phyloP scores from a whole-genome alignment of 1,140 invertebrate genomes.

The Ptiloglossa arizonensis region DNA sequence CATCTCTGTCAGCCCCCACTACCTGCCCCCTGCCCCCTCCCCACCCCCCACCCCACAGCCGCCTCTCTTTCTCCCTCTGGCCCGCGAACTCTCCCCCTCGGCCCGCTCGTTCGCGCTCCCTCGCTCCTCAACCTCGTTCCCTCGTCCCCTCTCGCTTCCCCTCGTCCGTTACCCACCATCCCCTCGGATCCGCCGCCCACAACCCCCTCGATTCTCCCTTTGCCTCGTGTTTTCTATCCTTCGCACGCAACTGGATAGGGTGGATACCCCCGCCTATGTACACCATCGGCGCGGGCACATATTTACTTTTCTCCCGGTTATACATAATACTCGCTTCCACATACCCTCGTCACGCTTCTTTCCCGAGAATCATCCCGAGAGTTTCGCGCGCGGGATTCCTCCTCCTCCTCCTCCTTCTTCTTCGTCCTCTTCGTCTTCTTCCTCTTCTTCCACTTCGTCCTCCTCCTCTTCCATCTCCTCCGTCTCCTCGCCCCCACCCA shows the following conservation, averaged over 20 bases:
- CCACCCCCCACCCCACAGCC: conserved; percentile 72
- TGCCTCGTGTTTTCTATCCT: conserved; percentile 77
- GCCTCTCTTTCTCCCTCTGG: conserved; percentile 70
- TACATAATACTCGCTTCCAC: conserved; percentile 68
- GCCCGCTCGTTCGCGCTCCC: conserved; percentile 64
- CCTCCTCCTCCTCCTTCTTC: conserved; percentile 29
- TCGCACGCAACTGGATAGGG: conserved; percentile 75
- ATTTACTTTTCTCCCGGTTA: conserved; percentile 57
- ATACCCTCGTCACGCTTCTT: conserved; percentile 58
- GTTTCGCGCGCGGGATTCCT: conserved; percentile 62
- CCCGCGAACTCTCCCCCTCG: conserved; percentile 53
- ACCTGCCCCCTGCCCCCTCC: conserved; percentile 71
- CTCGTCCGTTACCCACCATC: conserved; percentile 67
- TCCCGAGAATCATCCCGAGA: conserved; percentile 63
- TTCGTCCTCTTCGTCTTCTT: too few species aligned
- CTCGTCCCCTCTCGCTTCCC: conserved; percentile 48
- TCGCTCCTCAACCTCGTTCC: conserved; percentile 54
- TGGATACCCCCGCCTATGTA: conserved; percentile 59
- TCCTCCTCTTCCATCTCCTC: conserved; percentile 32
- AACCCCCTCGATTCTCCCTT: conserved; percentile 59
- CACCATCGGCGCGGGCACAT: conserved; percentile 47
- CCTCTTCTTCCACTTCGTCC: too few species aligned
- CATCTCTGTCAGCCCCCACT: conserved; percentile 81
- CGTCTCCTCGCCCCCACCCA: background rate
- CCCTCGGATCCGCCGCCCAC: conserved; percentile 68